phyloP scores from a whole-genome alignment of 1,140 invertebrate genomes.

The Armadillidium nasatum region DNA sequence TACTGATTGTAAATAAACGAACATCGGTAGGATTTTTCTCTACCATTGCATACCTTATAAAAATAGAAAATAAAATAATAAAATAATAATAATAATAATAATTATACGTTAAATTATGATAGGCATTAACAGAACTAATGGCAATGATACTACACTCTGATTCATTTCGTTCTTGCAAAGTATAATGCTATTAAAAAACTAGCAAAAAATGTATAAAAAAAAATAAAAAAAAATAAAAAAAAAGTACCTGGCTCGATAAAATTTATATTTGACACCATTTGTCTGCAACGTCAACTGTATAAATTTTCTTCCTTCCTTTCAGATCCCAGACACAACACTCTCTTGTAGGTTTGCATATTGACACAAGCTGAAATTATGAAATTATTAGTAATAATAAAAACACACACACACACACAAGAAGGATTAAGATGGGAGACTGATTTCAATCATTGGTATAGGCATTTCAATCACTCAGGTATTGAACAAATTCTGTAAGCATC shows the following conservation, averaged over 20 bases:
- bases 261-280: slow-evolving; percentile 65
- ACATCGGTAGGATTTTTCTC: slow-evolving; percentile 61
- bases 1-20: slow-evolving; percentile 74
- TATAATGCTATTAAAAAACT: slow-evolving; percentile 32
- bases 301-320: slow-evolving; percentile 58
- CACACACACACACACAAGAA: no score
- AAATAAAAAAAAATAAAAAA: slow-evolving; percentile 3
- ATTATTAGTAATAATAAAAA: no score
- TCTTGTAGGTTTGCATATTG: slow-evolving; percentile 64
- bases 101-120: no score
- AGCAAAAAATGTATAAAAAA: no score
- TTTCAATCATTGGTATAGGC: no score
- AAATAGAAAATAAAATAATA: slow-evolving; percentile 28
- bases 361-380: slow-evolving; percentile 58
- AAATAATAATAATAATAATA: no score
- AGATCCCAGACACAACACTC: slow-evolving; percentile 83
- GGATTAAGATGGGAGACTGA: no score
- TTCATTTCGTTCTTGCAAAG: slow-evolving; percentile 1
- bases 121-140: background rate
- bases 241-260: slow-evolving; percentile 44
- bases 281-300: slow-evolving; percentile 66
- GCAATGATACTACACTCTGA: background rate
- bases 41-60: slow-evolving; percentile 62
- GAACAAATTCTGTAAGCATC: no score
- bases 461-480: no score